A percentile compares a stretch with the other conserved stretches of the same genome.
Conservation (phyloP, 2,888 invertebrate species). For the Aphodius granarius region DNA sequence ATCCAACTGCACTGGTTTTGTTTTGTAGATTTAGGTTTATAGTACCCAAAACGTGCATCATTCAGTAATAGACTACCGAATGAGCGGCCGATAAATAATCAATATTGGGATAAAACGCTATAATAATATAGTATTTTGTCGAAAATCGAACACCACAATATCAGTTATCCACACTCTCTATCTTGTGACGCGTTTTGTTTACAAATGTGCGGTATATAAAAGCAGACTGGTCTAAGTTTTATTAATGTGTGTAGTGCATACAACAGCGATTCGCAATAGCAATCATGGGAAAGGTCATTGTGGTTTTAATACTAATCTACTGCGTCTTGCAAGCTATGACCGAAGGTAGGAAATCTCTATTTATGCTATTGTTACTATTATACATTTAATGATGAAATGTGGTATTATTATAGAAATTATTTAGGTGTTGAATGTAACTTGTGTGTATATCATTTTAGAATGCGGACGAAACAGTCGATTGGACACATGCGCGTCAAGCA, state of each 20-base stretch:
- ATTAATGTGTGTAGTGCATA: background rate
- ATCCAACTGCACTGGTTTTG: too few relatives aligned
- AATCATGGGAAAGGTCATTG: background rate
- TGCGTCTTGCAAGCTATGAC: background rate
- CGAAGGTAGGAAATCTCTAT: background rate
- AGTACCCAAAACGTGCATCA: too few relatives aligned
- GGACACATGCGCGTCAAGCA: background rate
- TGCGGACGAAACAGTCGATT: background rate
- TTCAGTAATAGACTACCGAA: too few relatives aligned
- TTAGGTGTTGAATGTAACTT: background rate
- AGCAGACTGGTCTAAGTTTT: too few relatives aligned
- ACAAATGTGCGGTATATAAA: background rate
- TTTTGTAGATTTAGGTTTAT: too few relatives aligned
- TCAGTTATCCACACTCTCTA: too few relatives aligned
- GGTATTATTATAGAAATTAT: background rate
- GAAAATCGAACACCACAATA: too few relatives aligned
- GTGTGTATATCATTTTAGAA: background rate
- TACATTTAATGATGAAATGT: background rate
- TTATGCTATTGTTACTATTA: background rate
- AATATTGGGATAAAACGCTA: too few relatives aligned
- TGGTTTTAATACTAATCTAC: background rate
- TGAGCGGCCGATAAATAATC: too few relatives aligned
- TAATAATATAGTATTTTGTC: too few relatives aligned
- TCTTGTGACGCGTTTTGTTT: too few relatives aligned
- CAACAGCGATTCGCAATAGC: background rate